Conservation (phyloP, 2,797 vertebrate species). For the Catostomus latipinnis region DNA sequence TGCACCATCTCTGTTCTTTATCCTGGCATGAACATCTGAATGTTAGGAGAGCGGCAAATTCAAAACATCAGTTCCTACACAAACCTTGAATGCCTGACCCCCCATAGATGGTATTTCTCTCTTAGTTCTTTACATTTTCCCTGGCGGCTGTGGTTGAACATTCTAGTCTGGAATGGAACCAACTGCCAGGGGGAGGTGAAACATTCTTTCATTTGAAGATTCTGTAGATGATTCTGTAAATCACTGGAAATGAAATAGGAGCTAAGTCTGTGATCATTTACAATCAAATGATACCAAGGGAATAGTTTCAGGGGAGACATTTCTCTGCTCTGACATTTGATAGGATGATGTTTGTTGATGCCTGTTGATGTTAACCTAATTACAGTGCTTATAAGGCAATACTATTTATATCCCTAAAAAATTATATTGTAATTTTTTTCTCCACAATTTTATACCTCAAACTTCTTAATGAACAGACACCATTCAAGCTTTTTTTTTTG, state of each 20-base stretch:
- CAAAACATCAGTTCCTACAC: slow-evolving; percentile 71
- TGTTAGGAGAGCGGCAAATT: slow-evolving; percentile 71
- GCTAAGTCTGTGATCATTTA: slow-evolving; percentile 15
- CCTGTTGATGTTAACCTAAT: not conserved
- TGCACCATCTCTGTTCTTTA: slow-evolving; percentile 35
- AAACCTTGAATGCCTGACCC: slow-evolving; percentile 71
- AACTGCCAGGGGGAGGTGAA: slow-evolving; percentile 66
- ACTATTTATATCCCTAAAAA: no score
- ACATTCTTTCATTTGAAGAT: slow-evolving; percentile 33
- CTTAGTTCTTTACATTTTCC: slow-evolving; percentile 59
- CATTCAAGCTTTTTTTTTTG: no score
- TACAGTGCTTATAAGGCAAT: no score
- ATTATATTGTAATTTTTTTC: no score
- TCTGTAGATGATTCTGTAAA: slow-evolving; percentile 23
- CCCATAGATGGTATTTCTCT: slow-evolving; percentile 66
- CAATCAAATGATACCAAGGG: slow-evolving; percentile 10
- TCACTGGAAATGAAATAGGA: slow-evolving; percentile 17
- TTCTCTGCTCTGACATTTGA: not conserved
- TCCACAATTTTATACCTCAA: no score
- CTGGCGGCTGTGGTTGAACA: slow-evolving; percentile 66
- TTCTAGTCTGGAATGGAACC: slow-evolving; percentile 67
- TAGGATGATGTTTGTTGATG: no score
- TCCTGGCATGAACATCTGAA: slow-evolving; percentile 62
- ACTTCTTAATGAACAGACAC: no score
- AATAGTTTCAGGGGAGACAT: not conserved